Conservation (phyloP, 2,113 vertebrate genomes). For the Gymnocephalus cernua region DNA sequence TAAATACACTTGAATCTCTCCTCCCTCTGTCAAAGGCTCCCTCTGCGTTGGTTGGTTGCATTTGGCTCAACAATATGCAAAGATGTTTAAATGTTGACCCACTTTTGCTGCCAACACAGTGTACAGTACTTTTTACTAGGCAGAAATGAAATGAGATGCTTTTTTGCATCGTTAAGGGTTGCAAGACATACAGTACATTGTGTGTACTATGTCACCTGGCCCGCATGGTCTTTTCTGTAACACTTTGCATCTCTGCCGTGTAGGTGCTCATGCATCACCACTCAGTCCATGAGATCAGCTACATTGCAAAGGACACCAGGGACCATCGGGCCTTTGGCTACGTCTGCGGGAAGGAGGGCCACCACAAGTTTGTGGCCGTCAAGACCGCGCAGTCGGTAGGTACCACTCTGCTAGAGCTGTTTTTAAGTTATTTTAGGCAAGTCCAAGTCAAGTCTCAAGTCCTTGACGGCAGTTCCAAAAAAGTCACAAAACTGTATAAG, state of each 20-base stretch:
- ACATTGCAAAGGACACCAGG: slow-evolving; percentile 98
- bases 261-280: slow-evolving; percentile 96
- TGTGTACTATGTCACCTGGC: neutral
- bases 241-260: neutral
- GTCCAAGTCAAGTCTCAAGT: neutral
- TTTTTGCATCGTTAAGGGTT: slow-evolving; percentile 3
- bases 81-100: slow-evolving; percentile 66
- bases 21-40: slow-evolving; percentile 26
- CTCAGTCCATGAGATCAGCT: slow-evolving; percentile 97
- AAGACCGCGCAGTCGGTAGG: slow-evolving; percentile 96
- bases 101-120: slow-evolving; percentile 56
- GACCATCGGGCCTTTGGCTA: slow-evolving; percentile 98
- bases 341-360: slow-evolving; percentile 96
- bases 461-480: neutral
- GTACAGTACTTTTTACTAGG: slow-evolving; percentile 5
- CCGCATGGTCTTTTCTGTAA: neutral
- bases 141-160: slow-evolving; percentile 18
- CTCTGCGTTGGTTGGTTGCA: slow-evolving; percentile 33
- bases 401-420: neutral
- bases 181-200: neutral
- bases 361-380: slow-evolving; percentile 98
- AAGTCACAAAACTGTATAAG: neutral
- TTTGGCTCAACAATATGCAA: slow-evolving; percentile 58
- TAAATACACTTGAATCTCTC: slow-evolving; percentile 16
- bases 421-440: neutral